Base-by-base conservation (phyloP, 2,797 vertebrate species). In the Lateolabrax maculatus region DNA sequence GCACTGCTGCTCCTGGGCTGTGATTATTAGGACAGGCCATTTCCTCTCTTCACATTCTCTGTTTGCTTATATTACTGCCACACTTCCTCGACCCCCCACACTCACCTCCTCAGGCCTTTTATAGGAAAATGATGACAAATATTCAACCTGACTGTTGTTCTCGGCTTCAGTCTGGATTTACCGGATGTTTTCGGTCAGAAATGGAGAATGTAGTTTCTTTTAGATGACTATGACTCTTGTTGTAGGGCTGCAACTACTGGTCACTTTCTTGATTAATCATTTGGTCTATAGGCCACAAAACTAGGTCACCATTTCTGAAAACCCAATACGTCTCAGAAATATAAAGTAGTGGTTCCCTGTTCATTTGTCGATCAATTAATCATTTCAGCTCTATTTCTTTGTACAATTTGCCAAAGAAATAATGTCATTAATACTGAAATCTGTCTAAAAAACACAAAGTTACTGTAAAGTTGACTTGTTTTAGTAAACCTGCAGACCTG, bases 51-150 rank as follows among this genome's bases (percentile, higher is more conserved):
- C 87, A 83, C 90, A 87, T 87, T 89, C 90, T 89, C 87, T 93
- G 84, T 94, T 93, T 93, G 91, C 92, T 90, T 89, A 81, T 93
- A 85, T 90, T 90, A 79, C 83, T 77, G 84, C 87, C 87, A 87
- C 89, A 87, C 86, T 88, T 86, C 88, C 91, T 86, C 71, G 15
- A 71, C 78, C 75, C 73, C 84, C 65, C 77, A 60, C 71, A 48
- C 52, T 21, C 82, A 31, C 49, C 62, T 37, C 81, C 65, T 15
- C 44, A 4, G 65, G 73, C 34, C 63, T 70, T 83, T 84, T 66
- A 78, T 53, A 65, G 74, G 34, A 84, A 86, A 77, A 88, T 83
- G 71, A 85, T 75, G 80, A 79, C 12, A 6, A 44, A 73, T 55
- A 74, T 77, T 75, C 57, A 67, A 29, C 65, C 37, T 9, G 2